Conservation (phyloP, 2,113 vertebrate species). For the Oplegnathus fasciatus region DNA sequence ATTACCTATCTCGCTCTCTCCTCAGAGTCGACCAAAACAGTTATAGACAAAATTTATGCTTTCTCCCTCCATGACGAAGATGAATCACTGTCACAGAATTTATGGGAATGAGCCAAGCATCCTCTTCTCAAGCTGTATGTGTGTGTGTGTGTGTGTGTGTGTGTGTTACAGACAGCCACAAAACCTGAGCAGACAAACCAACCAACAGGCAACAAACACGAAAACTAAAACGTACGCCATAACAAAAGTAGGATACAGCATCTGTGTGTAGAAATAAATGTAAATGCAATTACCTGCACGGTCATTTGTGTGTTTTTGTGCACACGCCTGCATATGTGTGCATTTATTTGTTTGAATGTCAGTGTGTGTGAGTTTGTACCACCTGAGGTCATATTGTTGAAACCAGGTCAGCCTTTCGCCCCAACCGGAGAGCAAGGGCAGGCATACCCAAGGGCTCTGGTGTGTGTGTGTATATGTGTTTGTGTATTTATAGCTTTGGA, state of each 20-base stretch:
- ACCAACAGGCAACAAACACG: not conserved
- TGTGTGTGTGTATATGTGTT: constrained; percentile 43
- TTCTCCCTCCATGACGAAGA: constrained; percentile 28
- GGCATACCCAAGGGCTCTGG: constrained; percentile 34
- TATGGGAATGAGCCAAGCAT: constrained; percentile 30
- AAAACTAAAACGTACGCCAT: not conserved
- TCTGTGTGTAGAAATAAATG: not conserved
- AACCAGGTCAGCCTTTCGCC: constrained; percentile 72
- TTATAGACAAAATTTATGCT: constrained; percentile 21
- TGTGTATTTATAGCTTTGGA: constrained; percentile 70
- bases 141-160: not conserved
- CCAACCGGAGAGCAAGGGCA: constrained; percentile 62
- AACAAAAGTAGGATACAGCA: not conserved
- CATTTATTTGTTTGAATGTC: constrained; percentile 30
- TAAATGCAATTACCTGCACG: not conserved
- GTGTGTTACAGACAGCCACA: not conserved
- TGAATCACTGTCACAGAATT: constrained; percentile 10
- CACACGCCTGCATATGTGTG: not conserved
- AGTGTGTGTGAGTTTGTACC: constrained; percentile 34
- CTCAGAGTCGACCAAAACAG: constrained; percentile 5
- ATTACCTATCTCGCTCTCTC: constrained; percentile 28
- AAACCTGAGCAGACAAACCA: not conserved
- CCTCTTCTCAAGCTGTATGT: not conserved
- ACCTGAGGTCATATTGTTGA: constrained; percentile 71
- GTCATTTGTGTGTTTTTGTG: not conserved